Conservation (phyloP, 2,797 vertebrate species). For the Pseudopleuronectes americanus region DNA sequence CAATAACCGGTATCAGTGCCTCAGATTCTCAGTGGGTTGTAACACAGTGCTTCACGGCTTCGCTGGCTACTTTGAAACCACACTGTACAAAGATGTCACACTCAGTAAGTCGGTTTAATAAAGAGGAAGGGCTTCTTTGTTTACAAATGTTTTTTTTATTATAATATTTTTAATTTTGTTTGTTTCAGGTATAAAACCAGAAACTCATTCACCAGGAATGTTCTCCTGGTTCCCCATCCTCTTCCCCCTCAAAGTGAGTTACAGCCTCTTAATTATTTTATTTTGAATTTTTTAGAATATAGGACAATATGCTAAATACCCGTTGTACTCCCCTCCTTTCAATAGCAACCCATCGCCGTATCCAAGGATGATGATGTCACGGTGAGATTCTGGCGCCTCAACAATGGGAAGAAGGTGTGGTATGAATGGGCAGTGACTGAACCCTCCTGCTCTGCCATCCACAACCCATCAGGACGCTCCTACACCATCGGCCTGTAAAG, state of each 20-base stretch:
- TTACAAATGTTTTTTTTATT: no score
- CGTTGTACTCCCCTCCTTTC: neutral
- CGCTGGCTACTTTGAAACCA: slow-evolving; percentile 93
- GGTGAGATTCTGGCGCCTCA: slow-evolving; percentile 93
- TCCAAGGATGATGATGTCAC: slow-evolving; percentile 84
- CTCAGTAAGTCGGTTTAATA: slow-evolving; percentile 85
- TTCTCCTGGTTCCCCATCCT: slow-evolving; percentile 98
- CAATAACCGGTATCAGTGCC: slow-evolving; percentile 91
- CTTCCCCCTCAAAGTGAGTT: slow-evolving; percentile 93
- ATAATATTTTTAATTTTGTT: slow-evolving; percentile 11
- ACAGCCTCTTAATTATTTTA: neutral
- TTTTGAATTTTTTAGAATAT: no score
- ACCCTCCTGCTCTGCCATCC: slow-evolving; percentile 91
- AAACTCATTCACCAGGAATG: slow-evolving; percentile 95
- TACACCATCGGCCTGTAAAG: slow-evolving; percentile 92
- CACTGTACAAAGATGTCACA: slow-evolving; percentile 90
- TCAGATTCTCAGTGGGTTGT: slow-evolving; percentile 87
- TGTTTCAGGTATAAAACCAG: slow-evolving; percentile 90
- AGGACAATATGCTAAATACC: no score
- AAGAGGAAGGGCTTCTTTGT: neutral
- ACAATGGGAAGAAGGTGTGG: slow-evolving; percentile 95
- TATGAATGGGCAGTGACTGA: slow-evolving; percentile 95
- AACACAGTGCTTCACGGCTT: slow-evolving; percentile 94
- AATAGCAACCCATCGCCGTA: slow-evolving; percentile 89
- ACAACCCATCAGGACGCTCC: slow-evolving; percentile 93